Conservation (phyloP, 1,140 invertebrate genomes). For the Himalopsyche phryganea region DNA sequence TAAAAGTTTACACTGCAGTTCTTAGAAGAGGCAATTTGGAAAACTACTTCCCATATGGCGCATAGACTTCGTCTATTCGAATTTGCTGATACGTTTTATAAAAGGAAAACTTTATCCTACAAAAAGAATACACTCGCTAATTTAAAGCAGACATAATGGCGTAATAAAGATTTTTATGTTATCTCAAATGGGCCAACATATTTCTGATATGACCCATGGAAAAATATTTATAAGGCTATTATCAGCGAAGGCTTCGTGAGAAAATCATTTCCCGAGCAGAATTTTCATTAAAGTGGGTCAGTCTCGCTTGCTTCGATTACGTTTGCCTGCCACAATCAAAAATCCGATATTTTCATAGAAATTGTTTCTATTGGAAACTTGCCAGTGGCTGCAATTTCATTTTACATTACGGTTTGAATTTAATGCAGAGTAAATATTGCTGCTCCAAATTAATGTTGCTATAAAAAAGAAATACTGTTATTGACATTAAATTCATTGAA, state of each 20-base stretch:
- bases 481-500: no score
- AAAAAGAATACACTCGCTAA: slow-evolving; percentile 16
- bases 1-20: not conserved
- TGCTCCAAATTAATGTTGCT: no score
- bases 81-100: not conserved
- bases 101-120: slow-evolving; percentile 16
- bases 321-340: not conserved
- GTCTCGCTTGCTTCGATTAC: not conserved
- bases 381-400: not conserved
- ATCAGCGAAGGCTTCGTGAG: not conserved
- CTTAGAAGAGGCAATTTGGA: not conserved
- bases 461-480: no score
- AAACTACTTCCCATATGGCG: not conserved
- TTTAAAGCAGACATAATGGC: slow-evolving; percentile 17
- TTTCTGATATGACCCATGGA: slow-evolving; percentile 4
- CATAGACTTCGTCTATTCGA: not conserved
- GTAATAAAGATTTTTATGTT: slow-evolving; percentile 16
- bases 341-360: slow-evolving; percentile 3
- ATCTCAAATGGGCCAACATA: slow-evolving; percentile 2
- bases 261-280: slow-evolving; percentile 1
- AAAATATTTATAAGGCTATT: slow-evolving; percentile 15
- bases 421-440: no score
- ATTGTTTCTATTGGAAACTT: not conserved
- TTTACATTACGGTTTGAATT: not conserved
- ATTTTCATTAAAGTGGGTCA: slow-evolving; percentile 1